phyloP scores from a whole-genome alignment of 1,140 invertebrate genomes.

The Homarus americanus region DNA sequence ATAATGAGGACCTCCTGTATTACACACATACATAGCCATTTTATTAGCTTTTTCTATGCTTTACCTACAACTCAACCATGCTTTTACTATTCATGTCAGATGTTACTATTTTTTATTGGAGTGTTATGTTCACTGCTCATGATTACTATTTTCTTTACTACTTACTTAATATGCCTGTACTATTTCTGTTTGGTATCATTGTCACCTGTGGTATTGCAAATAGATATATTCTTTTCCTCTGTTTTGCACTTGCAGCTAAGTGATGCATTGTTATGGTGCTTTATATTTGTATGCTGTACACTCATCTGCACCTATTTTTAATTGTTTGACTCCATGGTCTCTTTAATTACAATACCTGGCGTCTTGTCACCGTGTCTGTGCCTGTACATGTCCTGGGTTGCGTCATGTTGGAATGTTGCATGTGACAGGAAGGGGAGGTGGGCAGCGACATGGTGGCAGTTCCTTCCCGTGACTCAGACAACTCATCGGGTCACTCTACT shows the following conservation, averaged over 20 bases:
- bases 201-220: neutral
- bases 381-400: constrained; percentile 47
- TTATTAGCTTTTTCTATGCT: too few species aligned
- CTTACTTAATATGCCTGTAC: neutral
- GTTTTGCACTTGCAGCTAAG: neutral
- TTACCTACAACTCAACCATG: neutral
- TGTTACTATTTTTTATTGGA: neutral
- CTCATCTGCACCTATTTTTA: constrained; percentile 12
- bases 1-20: too few species aligned
- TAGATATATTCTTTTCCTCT: neutral
- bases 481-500: constrained; percentile 70
- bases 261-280: neutral
- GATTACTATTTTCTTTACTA: neutral
- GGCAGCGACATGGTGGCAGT: constrained; percentile 66
- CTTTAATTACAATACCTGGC: neutral
- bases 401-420: constrained; percentile 70
- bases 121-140: neutral
- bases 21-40: too few species aligned
- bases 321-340: constrained; percentile 24
- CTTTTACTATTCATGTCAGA: neutral
- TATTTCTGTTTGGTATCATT: neutral
- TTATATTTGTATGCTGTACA: constrained; percentile 10
- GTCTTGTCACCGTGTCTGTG: constrained; percentile 35
- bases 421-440: constrained; percentile 71
- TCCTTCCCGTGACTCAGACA: constrained; percentile 65